Conservation (phyloP, 2,888 invertebrate genomes). For the Trichopoda pennipes region DNA sequence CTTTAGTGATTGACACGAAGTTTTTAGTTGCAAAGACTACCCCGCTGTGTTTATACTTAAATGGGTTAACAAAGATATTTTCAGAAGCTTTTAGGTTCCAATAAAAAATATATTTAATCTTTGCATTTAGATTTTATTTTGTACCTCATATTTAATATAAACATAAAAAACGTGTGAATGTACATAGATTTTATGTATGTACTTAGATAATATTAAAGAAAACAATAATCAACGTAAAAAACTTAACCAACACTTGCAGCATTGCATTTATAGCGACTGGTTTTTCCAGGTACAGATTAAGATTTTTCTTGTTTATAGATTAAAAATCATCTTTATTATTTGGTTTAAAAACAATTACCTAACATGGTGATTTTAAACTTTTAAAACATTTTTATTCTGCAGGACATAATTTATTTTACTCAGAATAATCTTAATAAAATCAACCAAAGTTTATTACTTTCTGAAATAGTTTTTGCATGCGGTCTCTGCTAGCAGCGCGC, state of each 20-base stretch:
- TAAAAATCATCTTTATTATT: constrained; percentile 18
- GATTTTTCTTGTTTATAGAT: background rate
- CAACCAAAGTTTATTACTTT: constrained; percentile 34
- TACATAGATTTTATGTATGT: background rate
- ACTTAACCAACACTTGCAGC: constrained; percentile 4
- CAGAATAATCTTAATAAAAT: background rate
- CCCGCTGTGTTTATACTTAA: too few species aligned
- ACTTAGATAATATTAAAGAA: background rate
- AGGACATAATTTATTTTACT: background rate
- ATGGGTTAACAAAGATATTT: too few species aligned
- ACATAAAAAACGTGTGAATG: too few species aligned
- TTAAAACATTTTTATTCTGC: too few species aligned
- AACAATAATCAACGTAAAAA: background rate
- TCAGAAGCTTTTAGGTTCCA: too few species aligned
- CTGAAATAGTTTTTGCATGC: constrained; percentile 57
- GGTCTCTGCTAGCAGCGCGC: constrained; percentile 53
- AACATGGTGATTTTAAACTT: background rate
- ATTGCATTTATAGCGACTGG: constrained; percentile 21
- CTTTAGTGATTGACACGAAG: too few species aligned
- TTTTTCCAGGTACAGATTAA: constrained; percentile 46
- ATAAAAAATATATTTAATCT: too few species aligned
- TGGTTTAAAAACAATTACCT: background rate
- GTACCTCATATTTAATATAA: too few species aligned
- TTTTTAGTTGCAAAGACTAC: too few species aligned
- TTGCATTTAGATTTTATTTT: too few species aligned